Evolutionary conservation across 1,140 invertebrate species (phyloP).

Genomic region (Magallana ariakensis): DNA sequence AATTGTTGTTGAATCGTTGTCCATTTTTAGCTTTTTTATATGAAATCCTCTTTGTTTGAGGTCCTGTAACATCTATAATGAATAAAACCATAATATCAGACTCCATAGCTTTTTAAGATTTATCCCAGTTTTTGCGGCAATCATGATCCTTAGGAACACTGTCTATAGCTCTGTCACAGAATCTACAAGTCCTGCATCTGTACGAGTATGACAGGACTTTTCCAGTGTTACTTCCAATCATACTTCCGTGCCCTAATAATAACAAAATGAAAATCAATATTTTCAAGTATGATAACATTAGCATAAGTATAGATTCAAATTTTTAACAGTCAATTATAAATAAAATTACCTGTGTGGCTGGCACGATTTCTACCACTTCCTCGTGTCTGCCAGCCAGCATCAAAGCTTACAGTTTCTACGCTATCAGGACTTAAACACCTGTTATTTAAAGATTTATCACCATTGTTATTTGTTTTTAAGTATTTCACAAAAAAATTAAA

Average conservation of each 20-base stretch:
- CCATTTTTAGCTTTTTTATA: slow-evolving; percentile 41
- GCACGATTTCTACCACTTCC: slow-evolving; percentile 9
- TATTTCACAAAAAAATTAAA: no score
- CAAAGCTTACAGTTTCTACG: slow-evolving; percentile 14
- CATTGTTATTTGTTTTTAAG: not conserved
- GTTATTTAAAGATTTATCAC: not conserved
- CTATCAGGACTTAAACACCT: not conserved
- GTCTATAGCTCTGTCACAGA: not conserved
- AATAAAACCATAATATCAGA: slow-evolving; percentile 18
- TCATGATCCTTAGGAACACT: slow-evolving; percentile 6
- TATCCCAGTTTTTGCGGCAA: slow-evolving; percentile 46
- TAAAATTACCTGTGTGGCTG: slow-evolving; percentile 25
- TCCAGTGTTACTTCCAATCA: slow-evolving; percentile 39
- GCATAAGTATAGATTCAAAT: no score
- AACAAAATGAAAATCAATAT: not conserved
- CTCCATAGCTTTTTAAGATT: slow-evolving; percentile 40
- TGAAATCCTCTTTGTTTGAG: slow-evolving; percentile 29
- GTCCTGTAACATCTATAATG: not conserved
- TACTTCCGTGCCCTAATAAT: slow-evolving; percentile 36
- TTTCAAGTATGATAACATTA: no score
- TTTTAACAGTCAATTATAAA: no score
- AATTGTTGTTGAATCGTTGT: slow-evolving; percentile 52
- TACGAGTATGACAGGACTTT: slow-evolving; percentile 39
- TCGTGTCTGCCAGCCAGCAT: slow-evolving; percentile 46
- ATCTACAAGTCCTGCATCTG: slow-evolving; percentile 29